Conservation (phyloP, 2,888 invertebrate species). For the Merodon equestris region DNA sequence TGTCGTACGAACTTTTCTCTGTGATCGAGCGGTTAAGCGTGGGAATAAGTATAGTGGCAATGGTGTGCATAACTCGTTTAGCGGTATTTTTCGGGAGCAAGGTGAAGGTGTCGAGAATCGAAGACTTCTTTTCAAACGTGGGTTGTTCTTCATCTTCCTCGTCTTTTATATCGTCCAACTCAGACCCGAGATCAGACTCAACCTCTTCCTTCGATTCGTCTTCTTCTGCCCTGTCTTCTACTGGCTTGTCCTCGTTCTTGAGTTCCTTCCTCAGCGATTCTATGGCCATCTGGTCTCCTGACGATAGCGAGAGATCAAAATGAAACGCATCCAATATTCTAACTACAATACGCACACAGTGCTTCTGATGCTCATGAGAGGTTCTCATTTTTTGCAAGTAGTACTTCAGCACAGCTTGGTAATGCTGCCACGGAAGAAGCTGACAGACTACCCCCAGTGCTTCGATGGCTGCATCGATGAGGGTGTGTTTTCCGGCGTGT, state of each 20-base stretch:
- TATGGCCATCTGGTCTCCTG: slow-evolving; percentile 72
- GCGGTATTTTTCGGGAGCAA: slow-evolving; percentile 86
- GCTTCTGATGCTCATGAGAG: slow-evolving; percentile 88
- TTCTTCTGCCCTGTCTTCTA: slow-evolving; percentile 52
- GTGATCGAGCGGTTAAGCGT: slow-evolving; percentile 87
- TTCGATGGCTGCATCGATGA: slow-evolving; percentile 92
- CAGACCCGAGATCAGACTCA: slow-evolving; percentile 65
- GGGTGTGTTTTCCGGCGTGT: slow-evolving; percentile 86
- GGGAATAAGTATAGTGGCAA: slow-evolving; percentile 87
- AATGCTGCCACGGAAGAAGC: slow-evolving; percentile 93
- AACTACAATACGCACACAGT: slow-evolving; percentile 87
- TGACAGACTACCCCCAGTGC: slow-evolving; percentile 87
- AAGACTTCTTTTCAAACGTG: slow-evolving; percentile 21
- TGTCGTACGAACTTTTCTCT: slow-evolving; percentile 85
- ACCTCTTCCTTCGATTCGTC: slow-evolving; percentile 69
- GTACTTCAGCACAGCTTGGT: slow-evolving; percentile 88
- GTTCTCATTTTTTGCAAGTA: slow-evolving; percentile 88
- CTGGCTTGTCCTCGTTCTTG: slow-evolving; percentile 68
- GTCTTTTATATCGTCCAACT: slow-evolving; percentile 71
- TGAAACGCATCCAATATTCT: slow-evolving; percentile 94
- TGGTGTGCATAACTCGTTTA: slow-evolving; percentile 85
- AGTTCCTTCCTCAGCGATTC: slow-evolving; percentile 71
- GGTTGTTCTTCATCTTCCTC: slow-evolving; percentile 77
- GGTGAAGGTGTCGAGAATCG: slow-evolving; percentile 77
- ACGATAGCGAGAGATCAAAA: slow-evolving; percentile 88